These are phyloP conservation scores for Entomyzon cyanotis DNA, from an alignment of 2,113 vertebrate genomes.

Conservation along the genomic window DNA sequence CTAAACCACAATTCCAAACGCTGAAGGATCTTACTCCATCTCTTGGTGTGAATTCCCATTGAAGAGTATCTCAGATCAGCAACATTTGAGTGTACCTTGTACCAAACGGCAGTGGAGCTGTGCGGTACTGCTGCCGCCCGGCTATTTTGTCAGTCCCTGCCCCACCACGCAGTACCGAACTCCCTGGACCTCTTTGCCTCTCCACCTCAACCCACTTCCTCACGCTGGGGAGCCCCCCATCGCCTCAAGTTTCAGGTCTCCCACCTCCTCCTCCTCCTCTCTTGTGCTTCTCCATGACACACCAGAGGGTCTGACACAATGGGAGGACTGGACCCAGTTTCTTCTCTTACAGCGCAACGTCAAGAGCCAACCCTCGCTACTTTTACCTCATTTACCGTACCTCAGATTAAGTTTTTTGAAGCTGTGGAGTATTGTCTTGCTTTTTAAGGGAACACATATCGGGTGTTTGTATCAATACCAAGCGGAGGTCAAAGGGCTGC, in stretches of 20 bases:
- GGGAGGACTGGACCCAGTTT: not conserved
- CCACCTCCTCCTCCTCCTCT: not conserved
- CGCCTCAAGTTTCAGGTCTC: not conserved
- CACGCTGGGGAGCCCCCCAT: not conserved
- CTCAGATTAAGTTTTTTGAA: not conserved
- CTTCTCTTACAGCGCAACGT: accelerated
- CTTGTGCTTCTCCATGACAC: accelerated
- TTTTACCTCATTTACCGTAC: accelerated
- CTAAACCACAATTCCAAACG: not conserved
- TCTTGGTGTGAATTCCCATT: not conserved
- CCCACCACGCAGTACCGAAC: accelerated
- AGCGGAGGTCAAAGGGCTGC: not conserved
- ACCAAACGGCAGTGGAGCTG: accelerated
- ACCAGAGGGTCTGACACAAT: not conserved
- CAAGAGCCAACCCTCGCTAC: not conserved
- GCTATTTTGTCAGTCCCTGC: too few relatives aligned
- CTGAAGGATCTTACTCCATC: not conserved
- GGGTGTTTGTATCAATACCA: not conserved
- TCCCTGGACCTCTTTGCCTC: not conserved
- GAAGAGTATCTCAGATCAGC: not conserved
- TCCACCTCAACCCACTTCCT: not conserved
- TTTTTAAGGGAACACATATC: not conserved
- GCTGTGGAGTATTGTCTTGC: not conserved
- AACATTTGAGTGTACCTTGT: too few relatives aligned
- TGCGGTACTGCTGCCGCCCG: not conserved